Base-by-base conservation (phyloP, 2,113 vertebrate species). In the Odocoileus virginianus region DNA sequence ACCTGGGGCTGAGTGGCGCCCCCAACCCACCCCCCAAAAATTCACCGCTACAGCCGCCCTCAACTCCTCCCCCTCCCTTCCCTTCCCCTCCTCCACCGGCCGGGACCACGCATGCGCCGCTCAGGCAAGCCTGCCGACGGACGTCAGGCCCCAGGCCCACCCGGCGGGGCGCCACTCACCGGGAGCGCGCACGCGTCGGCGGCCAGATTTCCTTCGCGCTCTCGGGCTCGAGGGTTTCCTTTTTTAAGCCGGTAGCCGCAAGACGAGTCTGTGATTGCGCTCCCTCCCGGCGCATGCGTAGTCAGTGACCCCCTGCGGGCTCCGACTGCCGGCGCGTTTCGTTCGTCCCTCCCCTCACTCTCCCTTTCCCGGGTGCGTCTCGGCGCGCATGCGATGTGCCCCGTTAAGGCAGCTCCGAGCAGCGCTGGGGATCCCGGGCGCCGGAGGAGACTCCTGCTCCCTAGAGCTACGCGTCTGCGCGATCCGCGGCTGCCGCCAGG, bases 81-180 rank as follows among this genome's bases (percentile, higher is more conserved):
- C 90, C 88, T 94, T 97, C 97, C 97, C 97, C 95, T 97, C 97
- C 98, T 98, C 97, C 96, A 87, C 97, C 74, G 45, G 96, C 78
- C 21, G 21, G 78, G 33, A 97, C 28, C 86, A 88, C 98, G 98
- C 98, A 98, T 98, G 98, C 98, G 98, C 98, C 55, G 54, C 95
- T 60, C 14, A 7, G 50, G 50, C 93, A 1, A 64, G 91, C 92
- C 86, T 40, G 57, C 97, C 74, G 89, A 95, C 90, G 58, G 88
- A 81, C 96, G 43, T 57, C 90, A 21, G 60, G 21, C 89, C 94
- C 94, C 57, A 9, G 95, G 91, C 97, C 97, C 98, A 87, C 92
- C 92, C 79, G 91, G 86, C 4, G 87, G 84, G 47, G 76, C 83
- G 54, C 89, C 50, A 76, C 98, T 98, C 85, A 96, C 97, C 97